Percentiles rank a stretch among this genome's conserved stretches.
phyloP scores from a whole-genome alignment of 2,888 invertebrate genomes.

The Thecophora atra region DNA sequence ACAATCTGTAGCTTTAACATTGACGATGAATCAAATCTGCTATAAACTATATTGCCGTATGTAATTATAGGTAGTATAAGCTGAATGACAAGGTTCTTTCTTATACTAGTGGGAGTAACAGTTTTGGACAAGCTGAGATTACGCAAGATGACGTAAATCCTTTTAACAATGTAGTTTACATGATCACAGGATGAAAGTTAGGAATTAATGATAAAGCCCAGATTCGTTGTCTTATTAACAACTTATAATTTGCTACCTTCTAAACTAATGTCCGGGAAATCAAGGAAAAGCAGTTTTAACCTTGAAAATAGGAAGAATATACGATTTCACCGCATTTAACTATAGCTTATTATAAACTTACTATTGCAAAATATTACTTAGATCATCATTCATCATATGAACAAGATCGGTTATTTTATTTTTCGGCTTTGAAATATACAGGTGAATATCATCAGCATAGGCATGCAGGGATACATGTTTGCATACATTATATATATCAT shows the following conservation, averaged over 20 bases:
- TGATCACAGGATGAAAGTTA: not conserved
- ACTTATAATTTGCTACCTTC: not conserved
- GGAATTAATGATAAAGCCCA: not conserved
- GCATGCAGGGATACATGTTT: not conserved
- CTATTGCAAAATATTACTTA: too few relatives aligned
- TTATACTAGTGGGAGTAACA: too few relatives aligned
- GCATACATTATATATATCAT: not conserved
- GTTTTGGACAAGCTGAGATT: too few relatives aligned
- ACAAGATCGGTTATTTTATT: too few relatives aligned
- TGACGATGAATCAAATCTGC: not conserved
- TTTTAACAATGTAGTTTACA: not conserved
- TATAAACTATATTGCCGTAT: not conserved
- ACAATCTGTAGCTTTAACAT: not conserved
- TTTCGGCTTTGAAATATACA: not conserved
- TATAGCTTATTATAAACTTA: not conserved
- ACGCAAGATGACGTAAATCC: too few relatives aligned
- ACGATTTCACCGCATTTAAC: not conserved
- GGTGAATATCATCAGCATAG: slow-evolving; percentile 8
- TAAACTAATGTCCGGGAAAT: not conserved
- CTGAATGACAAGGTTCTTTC: too few relatives aligned
- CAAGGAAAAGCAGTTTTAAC: not conserved
- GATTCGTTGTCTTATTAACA: not conserved
- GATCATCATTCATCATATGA: too few relatives aligned
- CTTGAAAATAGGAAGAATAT: not conserved
- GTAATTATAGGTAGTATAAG: too few relatives aligned